A percentile compares a stretch with the other conserved stretches of the same genome.
These are phyloP conservation scores for Achroia grisella DNA, from an alignment of 1,140 invertebrate genomes.

Conservation along the genomic window DNA sequence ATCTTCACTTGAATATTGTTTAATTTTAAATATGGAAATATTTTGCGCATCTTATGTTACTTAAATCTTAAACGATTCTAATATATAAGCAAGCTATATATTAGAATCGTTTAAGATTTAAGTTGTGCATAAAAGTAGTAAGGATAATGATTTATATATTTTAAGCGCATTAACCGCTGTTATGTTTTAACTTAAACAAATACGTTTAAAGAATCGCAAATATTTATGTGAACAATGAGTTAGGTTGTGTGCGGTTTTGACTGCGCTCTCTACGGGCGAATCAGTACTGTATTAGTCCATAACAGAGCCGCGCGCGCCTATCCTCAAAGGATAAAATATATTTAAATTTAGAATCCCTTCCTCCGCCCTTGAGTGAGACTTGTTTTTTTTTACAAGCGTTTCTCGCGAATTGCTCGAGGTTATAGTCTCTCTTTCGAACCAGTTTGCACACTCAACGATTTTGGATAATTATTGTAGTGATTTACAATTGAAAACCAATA, in stretches of 20 bases:
- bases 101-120: constrained; percentile 4
- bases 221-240: constrained; percentile 61
- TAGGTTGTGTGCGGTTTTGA: constrained; percentile 52
- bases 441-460: too few species aligned
- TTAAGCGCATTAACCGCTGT: constrained; percentile 5
- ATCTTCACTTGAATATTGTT: too few species aligned
- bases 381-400: constrained; percentile 29
- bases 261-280: constrained; percentile 50
- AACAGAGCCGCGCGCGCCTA: constrained; percentile 56
- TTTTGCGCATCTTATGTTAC: too few species aligned
- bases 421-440: constrained; percentile 21
- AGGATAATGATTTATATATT: too few species aligned
- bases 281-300: constrained; percentile 67
- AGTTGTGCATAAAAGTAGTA: too few species aligned
- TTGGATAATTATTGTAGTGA: not conserved
- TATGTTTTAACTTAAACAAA: too few species aligned
- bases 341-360: constrained; percentile 63
- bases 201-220: constrained; percentile 29
- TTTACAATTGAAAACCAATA: constrained; percentile 17
- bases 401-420: constrained; percentile 25
- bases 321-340: constrained; percentile 32
- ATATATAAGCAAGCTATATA: too few species aligned
- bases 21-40: too few species aligned
- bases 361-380: constrained; percentile 33
- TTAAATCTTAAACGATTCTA: constrained; percentile 3